Evolutionary conservation across 2,797 vertebrate genomes (phyloP).

Genomic region (Cossypha caffra): DNA sequence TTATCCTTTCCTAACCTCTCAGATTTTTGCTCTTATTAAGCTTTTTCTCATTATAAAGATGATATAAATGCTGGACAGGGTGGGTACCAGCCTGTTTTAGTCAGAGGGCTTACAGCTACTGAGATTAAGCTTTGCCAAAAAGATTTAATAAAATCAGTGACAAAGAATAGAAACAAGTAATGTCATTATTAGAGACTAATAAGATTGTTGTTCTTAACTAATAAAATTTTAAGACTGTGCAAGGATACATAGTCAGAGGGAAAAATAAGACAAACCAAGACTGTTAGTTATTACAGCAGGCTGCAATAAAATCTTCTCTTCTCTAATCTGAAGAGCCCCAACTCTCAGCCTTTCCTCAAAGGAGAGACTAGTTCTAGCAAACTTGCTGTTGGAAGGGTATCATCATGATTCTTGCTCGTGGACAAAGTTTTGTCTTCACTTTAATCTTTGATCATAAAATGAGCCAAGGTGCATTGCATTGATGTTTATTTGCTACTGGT

Average conservation of each 20-base stretch:
- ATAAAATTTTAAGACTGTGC: conserved; percentile 6
- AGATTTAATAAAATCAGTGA: conserved; percentile 17
- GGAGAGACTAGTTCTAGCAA: background rate
- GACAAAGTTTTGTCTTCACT: background rate
- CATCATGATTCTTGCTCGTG: background rate
- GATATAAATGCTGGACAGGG: accelerated
- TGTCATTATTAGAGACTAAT: background rate
- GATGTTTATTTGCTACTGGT: background rate
- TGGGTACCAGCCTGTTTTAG: background rate
- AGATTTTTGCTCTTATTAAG: background rate
- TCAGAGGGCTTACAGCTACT: background rate
- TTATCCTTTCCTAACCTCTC: background rate
- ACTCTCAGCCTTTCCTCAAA: background rate
- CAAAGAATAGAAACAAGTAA: background rate
- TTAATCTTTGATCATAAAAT: background rate
- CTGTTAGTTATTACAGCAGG: background rate
- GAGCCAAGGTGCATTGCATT: background rate
- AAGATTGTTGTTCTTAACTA: background rate
- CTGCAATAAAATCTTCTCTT: background rate
- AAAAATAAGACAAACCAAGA: background rate
- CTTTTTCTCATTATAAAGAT: background rate
- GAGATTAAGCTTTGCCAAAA: background rate
- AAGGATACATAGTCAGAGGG: background rate
- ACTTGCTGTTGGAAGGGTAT: background rate
- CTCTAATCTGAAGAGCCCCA: background rate